Evolutionary conservation across 92 coral and sea anemone genomes (phyloP), one percentile per base, ranked within the genome.

Genomic region (Epizoanthus fatuus): DNA sequence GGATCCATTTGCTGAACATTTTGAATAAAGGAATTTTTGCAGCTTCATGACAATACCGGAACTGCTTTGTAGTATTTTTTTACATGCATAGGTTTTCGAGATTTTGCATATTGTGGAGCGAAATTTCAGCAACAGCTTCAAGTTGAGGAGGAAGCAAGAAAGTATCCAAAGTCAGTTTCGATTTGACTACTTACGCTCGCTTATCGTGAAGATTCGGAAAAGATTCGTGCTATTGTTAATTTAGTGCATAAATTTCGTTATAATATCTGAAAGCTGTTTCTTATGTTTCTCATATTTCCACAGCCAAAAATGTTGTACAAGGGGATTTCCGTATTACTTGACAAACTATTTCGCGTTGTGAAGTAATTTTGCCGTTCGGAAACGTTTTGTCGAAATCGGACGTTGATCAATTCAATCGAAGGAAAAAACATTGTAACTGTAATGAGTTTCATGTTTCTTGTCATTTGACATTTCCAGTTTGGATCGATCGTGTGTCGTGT

Each of bases 141-240:
- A 62, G 10, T 62, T 49, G 69, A 60, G 2, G 53, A 60, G 82
- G 70, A 77, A 60, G 55, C 81, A 57, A 56, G 25, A 16, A 75
- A 7, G 54, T 20, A 22, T 53, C 55, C 20, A 7, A 47, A 20
- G 20, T 40, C 51, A 77, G 69, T 77, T 77, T 77, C 82, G 57
- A 77, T 60, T 77, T 75, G 52, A 25, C 25, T 77, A 12, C 39
- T 40, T 77, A 22, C 68, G 81, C 32, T 45, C 70, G 69, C 57
- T 9, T 59, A 42, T 17, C 65, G 17, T 29, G 71, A 39, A 42
- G 82, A 59, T 59, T 77, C 19, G 12, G 65, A 62, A 75, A 57
- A 77, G 82, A 62, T 77, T 77, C 82, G 37, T 77, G 25, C 69
- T 44, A 77, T 77, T 77, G 82, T 77, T 77, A 42, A 39, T 59